These are phyloP conservation scores for Beris chalybata DNA, from an alignment of 2,888 invertebrate genomes.

Conservation along the genomic window DNA sequence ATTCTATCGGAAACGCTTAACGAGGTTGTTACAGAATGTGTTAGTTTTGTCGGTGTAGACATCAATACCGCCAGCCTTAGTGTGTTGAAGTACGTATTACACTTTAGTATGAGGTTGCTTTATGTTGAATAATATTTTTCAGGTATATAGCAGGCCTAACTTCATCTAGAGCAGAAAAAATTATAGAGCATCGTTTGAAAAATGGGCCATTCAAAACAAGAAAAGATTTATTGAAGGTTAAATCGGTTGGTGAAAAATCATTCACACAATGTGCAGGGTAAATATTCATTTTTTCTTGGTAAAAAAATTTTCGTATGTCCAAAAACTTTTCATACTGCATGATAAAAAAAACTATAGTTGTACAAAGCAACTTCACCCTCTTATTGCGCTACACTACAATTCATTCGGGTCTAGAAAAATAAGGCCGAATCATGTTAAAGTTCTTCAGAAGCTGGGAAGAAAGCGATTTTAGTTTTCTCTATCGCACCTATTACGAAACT, in stretches of 20 bases:
- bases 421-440: too few relatives aligned
- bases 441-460: too few relatives aligned
- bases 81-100: conserved; percentile 67
- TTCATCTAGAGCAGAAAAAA: conserved; percentile 72
- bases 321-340: too few relatives aligned
- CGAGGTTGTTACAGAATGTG: conserved; percentile 84
- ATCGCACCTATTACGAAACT: too few relatives aligned
- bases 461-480: too few relatives aligned
- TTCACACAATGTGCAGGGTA: conserved; percentile 92
- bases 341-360: too few relatives aligned
- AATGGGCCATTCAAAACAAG: conserved; percentile 74
- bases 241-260: conserved; percentile 79
- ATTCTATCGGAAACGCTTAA: conserved; percentile 72
- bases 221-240: conserved; percentile 73
- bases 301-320: too few relatives aligned
- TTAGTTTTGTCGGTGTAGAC: conserved; percentile 92
- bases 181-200: conserved; percentile 72
- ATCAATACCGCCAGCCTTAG: conserved; percentile 83
- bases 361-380: too few relatives aligned
- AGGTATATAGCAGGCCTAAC: conserved; percentile 84
- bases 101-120: not conserved
- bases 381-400: too few relatives aligned
- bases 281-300: not conserved
- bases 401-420: too few relatives aligned
- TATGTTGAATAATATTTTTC: conserved; percentile 35